Conservation (phyloP, 2,888 invertebrate species). For the Parascotia fuliginaria region DNA sequence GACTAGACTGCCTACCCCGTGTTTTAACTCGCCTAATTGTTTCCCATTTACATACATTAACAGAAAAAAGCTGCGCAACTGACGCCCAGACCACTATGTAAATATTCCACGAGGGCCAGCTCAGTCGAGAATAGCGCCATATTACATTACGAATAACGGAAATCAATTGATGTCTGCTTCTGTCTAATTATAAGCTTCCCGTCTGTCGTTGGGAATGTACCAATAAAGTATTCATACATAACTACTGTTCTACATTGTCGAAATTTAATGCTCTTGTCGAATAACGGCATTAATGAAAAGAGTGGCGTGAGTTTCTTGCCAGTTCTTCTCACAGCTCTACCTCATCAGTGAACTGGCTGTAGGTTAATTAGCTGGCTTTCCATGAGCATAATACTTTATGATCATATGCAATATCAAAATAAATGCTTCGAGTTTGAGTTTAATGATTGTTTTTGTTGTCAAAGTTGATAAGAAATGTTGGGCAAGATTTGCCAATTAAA, state of each 20-base stretch:
- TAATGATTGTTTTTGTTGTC: no score
- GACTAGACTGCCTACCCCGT: constrained; percentile 84
- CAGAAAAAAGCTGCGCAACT: constrained; percentile 79
- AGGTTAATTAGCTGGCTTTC: no score
- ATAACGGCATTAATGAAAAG: background rate
- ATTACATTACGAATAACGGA: constrained; percentile 72
- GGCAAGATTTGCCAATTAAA: no score
- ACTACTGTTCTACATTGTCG: constrained; percentile 45
- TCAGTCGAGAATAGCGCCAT: constrained; percentile 55
- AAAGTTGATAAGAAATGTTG: no score
- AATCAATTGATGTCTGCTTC: constrained; percentile 68
- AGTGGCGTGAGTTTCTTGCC: no score
- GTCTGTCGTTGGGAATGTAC: constrained; percentile 58
- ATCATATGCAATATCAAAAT: no score
- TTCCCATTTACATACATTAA: constrained; percentile 85
- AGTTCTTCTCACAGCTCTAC: no score
- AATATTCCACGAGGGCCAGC: constrained; percentile 58
- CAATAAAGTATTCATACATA: constrained; percentile 28
- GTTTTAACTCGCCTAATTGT: constrained; percentile 85
- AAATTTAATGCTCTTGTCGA: constrained; percentile 32
- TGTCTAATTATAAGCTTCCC: constrained; percentile 60
- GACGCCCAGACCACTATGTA: constrained; percentile 75
- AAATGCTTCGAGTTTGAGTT: no score
- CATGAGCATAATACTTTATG: no score
- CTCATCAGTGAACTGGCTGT: no score